Base-by-base conservation (phyloP, 2,113 vertebrate species). In the Melospiza georgiana region DNA sequence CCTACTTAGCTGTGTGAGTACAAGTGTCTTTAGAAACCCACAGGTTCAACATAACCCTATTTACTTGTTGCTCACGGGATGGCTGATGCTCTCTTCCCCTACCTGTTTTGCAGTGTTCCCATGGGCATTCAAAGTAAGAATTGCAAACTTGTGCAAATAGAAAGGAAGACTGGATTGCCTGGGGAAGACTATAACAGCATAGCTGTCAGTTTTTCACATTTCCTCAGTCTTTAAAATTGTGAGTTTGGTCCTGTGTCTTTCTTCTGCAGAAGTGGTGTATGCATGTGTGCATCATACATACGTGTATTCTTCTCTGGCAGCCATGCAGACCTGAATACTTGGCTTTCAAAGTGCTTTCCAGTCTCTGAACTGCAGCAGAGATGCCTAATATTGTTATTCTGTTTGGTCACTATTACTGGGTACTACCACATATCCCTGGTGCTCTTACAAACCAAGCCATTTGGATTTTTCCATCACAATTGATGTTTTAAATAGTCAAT, bases 251-350 rank as follows among this genome's bases (percentile, higher is more conserved):
- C 58, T 54, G 17, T 30, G 12, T 44, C 37, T 77, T 24, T 90
- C 21, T 67, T 30, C 30, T 90, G 63, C 6, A 5, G 37, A 67
- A 59, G 35, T 6, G 41, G 14, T 39, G 19, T 4, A 6, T 15
- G 4, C 11, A 43, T 22, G 12, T 2, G 2, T 5, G 3, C 5
- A 3, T 35, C 10, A 4, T 30, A 35, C 2, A 3, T 43, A 15
- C 0, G 0, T 24, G 20, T 31, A 2, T 13, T 6, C 8, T 11
- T 73, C 24, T 84, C 71, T 83, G 46, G 28, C 28, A 66, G 33
- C n/a, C 16, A 54, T 31, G 6, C 43, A 76, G 17, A 25, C 10
- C 15, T 62, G 41, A 73, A 39, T 51, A 4, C 8, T 84, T 2
- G 3, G 7, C 30, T 95, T 85, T 58, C 46, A 37, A 90, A 55